A percentile compares a stretch with the other conserved stretches of the same genome.
These are phyloP conservation scores for Hystrix cristata DNA, from an alignment of 2,113 vertebrate genomes.

Conservation along the genomic window DNA sequence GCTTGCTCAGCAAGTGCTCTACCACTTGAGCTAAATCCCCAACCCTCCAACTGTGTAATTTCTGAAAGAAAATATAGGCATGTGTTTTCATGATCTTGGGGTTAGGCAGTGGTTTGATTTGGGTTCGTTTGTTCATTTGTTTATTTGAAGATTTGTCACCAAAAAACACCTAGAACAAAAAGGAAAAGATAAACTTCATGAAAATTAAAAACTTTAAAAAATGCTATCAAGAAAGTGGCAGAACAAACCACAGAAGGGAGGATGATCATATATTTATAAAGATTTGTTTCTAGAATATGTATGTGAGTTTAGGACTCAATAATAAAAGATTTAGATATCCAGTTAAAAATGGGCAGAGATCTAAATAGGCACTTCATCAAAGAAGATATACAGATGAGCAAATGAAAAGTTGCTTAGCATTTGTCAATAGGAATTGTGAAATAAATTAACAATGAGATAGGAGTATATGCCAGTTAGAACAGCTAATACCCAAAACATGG, in stretches of 20 bases:
- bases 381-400: not conserved
- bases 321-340: not conserved
- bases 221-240: not conserved
- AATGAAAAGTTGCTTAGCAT: not conserved
- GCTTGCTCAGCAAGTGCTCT: no score
- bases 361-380: not conserved
- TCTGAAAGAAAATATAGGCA: not conserved
- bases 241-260: not conserved
- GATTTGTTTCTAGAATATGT: not conserved
- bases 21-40: no score
- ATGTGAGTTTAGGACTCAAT: not conserved
- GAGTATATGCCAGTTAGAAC: not conserved
- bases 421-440: conserved; percentile 8
- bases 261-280: not conserved
- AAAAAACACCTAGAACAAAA: not conserved
- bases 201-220: not conserved
- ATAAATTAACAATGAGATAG: not conserved
- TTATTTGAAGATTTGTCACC: not conserved
- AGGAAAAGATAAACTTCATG: not conserved
- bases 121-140: not conserved
- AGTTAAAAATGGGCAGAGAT: not conserved
- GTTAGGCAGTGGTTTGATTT: not conserved
- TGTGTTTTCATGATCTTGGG: not conserved
- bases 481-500: not conserved
- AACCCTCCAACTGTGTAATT: not conserved